Evolutionary conservation across 2,888 invertebrate species (phyloP), one percentile per base, ranked within the genome.

Genomic region (Lottia scabra): DNA sequence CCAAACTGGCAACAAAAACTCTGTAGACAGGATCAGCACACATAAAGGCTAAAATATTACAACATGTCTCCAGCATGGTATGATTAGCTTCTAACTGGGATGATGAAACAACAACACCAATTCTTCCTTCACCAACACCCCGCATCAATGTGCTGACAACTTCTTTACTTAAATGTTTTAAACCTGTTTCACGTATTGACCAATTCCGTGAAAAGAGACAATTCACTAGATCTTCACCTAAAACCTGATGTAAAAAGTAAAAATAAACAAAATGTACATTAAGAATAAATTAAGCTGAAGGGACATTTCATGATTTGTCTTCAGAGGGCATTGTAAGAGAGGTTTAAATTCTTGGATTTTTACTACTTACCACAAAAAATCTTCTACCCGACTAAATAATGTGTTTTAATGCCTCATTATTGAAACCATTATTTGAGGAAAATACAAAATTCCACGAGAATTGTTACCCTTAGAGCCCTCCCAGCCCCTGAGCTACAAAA

Each of bases 11-110:
- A 16, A 90, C 87, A 82, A 89, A 91, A 27, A 91, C 90, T 79
- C 87, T 89, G 80, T 90, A 90, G 10, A 91, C 90, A 15, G 90
- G 90, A 80, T 91, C 90, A 44, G 86, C 85, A 74, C 87, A 87
- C 82, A 89, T 85, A 78, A 87, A 86, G 4, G 89, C 85, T 27
- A 90, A 82, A 26, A 91, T 86, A 71, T 85, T 84, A 70, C 88
- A 89, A 73, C 89, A 87, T 63, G 85, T 85, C 70, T 87, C 85
- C 46, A 90, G 79, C 77, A 88, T 84, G 64, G 83, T 81, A 44
- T 85, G 78, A 30, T 81, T 84, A 27, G 81, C 77, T 13, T 83
- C 83, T 71, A 82, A 81, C 30, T 83, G 78, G 19, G 75, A 75
- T n/a, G 82, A 75, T 23, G 80, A 81, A 43, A 82, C 71, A 12